Conservation (phyloP, 2,113 vertebrate species). For the Nycticryphes semicollaris region DNA sequence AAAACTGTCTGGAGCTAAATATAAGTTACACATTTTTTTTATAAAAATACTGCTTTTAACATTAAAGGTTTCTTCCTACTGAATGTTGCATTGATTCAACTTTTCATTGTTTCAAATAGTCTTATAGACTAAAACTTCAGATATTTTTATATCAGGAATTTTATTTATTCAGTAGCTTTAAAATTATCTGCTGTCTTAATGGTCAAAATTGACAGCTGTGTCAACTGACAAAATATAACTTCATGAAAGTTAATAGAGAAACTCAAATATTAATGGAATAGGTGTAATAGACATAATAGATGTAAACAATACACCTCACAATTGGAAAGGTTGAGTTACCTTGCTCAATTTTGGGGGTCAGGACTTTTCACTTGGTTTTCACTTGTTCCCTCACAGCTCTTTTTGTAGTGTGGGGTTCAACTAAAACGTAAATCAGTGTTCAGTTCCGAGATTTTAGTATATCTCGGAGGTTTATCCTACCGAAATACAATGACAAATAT, state of each 20-base stretch:
- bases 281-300: not conserved
- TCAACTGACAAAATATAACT: not conserved
- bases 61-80: not conserved
- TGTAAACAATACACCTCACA: not conserved
- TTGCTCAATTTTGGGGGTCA: not conserved
- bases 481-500: not conserved
- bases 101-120: not conserved
- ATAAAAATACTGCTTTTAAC: not conserved
- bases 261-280: not conserved
- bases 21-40: not conserved
- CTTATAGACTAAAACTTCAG: not conserved
- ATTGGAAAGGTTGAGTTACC: not conserved
- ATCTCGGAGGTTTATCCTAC: not conserved
- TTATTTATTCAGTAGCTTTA: not conserved
- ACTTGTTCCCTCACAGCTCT: not conserved
- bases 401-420: not conserved
- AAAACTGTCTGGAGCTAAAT: not conserved
- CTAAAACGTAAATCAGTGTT: not conserved
- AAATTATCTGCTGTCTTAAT: not conserved
- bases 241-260: not conserved
- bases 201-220: not conserved
- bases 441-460: not conserved
- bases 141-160: not conserved
- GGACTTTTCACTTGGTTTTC: not conserved
- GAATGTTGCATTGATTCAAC: not conserved